Evolutionary conservation across 2,797 vertebrate genomes (phyloP).

Genomic region (Gobio occitaniae): DNA sequence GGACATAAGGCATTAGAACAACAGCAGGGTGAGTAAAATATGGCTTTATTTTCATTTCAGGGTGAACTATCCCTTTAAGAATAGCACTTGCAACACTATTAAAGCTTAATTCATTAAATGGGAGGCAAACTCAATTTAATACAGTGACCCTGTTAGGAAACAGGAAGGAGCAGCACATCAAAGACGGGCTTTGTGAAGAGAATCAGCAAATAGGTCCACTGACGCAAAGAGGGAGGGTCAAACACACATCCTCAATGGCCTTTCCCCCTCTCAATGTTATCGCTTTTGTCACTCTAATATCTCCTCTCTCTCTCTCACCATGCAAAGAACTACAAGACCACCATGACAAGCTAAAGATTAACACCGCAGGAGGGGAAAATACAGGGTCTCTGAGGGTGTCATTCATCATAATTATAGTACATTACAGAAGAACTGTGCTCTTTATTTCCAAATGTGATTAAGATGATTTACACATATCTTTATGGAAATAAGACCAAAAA

Average conservation of each 20-base stretch:
- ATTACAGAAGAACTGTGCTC: conserved; percentile 24
- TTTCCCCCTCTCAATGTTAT: conserved; percentile 33
- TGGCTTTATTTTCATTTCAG: too few species aligned
- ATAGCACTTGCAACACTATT: conserved; percentile 74
- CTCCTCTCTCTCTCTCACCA: conserved; percentile 11
- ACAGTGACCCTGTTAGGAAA: conserved; percentile 76
- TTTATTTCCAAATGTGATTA: conserved; percentile 25
- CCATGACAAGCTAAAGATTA: conserved; percentile 18
- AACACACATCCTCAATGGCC: conserved; percentile 50
- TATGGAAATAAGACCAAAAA: conserved; percentile 12
- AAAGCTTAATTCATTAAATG: conserved; percentile 78
- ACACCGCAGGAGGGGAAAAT: neutral
- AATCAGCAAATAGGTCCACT: conserved; percentile 78
- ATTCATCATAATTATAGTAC: conserved; percentile 41
- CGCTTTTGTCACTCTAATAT: conserved; percentile 23
- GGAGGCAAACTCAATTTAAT: conserved; percentile 75
- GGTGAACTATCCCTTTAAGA: conserved; percentile 32
- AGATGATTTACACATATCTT: conserved; percentile 7
- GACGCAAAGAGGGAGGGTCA: conserved; percentile 72
- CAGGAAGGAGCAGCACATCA: conserved; percentile 81
- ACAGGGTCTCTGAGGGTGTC: conserved; percentile 10
- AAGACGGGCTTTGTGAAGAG: conserved; percentile 79
- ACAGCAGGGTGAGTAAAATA: too few species aligned
- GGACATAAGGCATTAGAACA: too few species aligned
- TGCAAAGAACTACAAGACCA: conserved; percentile 13